These are phyloP conservation scores for Leptosomus discolor DNA, from an alignment of 2,113 vertebrate species.

Conservation along the genomic window DNA sequence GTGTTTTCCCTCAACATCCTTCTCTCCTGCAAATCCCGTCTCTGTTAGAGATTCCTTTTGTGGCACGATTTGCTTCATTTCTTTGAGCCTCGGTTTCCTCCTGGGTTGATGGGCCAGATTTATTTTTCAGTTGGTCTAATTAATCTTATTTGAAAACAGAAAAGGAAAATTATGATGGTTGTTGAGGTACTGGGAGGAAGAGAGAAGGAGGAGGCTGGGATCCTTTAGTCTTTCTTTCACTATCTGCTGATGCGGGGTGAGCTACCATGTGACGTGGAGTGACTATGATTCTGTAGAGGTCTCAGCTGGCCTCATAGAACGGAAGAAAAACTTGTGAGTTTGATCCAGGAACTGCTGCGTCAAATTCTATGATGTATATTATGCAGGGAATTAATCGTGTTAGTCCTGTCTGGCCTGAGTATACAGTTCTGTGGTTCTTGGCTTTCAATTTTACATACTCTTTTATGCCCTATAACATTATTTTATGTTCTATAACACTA, in stretches of 20 bases:
- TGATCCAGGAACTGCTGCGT: not conserved
- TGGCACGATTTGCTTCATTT: not conserved
- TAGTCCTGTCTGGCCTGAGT: not conserved
- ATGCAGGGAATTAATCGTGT: not conserved
- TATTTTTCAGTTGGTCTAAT: not conserved
- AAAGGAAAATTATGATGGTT: not conserved
- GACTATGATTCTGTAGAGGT: not conserved
- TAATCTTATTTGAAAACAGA: not conserved
- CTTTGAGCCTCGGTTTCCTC: not conserved
- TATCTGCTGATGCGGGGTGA: not conserved
- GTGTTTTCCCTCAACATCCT: not conserved
- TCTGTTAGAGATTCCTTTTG: not conserved
- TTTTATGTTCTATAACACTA: not conserved
- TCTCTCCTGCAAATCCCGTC: not conserved
- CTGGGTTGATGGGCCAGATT: not conserved
- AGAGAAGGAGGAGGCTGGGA: not conserved
- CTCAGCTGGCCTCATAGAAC: not conserved
- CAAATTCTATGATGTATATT: not conserved
- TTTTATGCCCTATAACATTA: not conserved
- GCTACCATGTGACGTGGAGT: not conserved
- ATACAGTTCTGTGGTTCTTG: not conserved
- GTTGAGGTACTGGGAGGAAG: not conserved
- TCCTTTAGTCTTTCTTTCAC: not conserved
- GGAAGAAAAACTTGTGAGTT: not conserved
- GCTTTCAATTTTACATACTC: not conserved